Percentiles rank a stretch among this genome's conserved stretches.
Evolutionary conservation across 1,140 invertebrate genomes (phyloP).

Genomic region (Ctenoplectra terminalis): DNA sequence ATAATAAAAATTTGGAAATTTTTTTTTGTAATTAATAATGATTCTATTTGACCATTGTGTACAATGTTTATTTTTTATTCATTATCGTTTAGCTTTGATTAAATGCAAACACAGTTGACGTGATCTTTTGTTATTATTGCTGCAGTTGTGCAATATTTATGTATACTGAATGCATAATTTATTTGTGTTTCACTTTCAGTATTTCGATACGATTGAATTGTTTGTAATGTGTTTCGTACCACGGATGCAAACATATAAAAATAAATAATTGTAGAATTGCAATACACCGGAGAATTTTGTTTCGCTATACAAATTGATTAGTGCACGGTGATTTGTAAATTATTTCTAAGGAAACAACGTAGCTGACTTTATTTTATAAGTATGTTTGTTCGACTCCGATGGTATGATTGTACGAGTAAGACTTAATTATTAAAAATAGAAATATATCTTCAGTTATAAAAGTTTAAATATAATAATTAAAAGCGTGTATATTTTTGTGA

Average conservation of each 20-base stretch:
- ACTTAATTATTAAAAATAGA: not conserved
- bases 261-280: not conserved
- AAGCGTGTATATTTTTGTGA: no score
- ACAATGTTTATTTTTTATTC: not conserved
- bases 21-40: no score
- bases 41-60: no score
- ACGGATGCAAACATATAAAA: not conserved
- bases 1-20: no score
- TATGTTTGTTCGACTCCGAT: not conserved
- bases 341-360: not conserved
- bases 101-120: not conserved
- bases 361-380: not conserved
- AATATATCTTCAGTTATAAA: not conserved
- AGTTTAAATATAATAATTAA: no score
- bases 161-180: not conserved
- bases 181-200: not conserved
- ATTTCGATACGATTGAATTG: not conserved
- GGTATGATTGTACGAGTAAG: no score
- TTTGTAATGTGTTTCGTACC: no score
- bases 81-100: no score
- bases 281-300: not conserved
- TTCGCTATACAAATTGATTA: no score
- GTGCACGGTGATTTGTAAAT: not conserved
- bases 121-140: not conserved
- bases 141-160: not conserved